Evolutionary conservation across 1,140 invertebrate genomes (phyloP).

Genomic region (Dufourea novaeangliae): DNA sequence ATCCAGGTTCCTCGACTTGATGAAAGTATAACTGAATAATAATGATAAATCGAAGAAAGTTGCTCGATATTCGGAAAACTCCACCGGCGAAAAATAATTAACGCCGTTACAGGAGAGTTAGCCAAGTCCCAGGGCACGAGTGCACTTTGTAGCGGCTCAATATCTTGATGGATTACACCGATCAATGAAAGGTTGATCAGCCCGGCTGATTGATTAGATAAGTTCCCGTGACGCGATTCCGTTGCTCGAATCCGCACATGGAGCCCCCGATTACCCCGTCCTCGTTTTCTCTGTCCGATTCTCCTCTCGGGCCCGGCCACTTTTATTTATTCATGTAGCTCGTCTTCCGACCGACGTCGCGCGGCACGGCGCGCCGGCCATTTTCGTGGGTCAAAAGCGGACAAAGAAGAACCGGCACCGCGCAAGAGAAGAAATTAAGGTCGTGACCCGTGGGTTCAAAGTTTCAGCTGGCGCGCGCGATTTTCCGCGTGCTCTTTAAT

Average conservation of each 20-base stretch:
- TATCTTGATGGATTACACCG: constrained; percentile 63
- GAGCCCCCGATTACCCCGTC: background rate
- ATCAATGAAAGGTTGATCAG: constrained; percentile 58
- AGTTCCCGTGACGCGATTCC: constrained; percentile 49
- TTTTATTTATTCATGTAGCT: constrained; percentile 56
- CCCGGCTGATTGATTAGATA: constrained; percentile 71
- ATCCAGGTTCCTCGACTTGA: background rate
- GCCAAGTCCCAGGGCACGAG: background rate
- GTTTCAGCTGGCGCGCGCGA: constrained; percentile 46
- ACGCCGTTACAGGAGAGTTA: constrained; percentile 45
- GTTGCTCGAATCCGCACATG: background rate
- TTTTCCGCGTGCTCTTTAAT: constrained; percentile 27
- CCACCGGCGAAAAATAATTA: constrained; percentile 9
- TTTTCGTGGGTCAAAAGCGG: constrained; percentile 51
- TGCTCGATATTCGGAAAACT: background rate
- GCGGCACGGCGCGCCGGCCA: constrained; percentile 24
- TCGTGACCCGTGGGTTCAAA: constrained; percentile 48
- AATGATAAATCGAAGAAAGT: background rate
- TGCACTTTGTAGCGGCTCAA: constrained; percentile 46
- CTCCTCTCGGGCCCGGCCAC: background rate
- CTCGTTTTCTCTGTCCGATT: background rate
- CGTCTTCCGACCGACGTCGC: constrained; percentile 19
- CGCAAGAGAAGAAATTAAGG: constrained; percentile 51
- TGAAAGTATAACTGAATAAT: background rate
- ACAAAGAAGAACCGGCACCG: constrained; percentile 18